Evolutionary conservation across 2,113 vertebrate species (phyloP), one percentile per base, ranked within the genome.

Genomic region (Larimichthys polyactis): DNA sequence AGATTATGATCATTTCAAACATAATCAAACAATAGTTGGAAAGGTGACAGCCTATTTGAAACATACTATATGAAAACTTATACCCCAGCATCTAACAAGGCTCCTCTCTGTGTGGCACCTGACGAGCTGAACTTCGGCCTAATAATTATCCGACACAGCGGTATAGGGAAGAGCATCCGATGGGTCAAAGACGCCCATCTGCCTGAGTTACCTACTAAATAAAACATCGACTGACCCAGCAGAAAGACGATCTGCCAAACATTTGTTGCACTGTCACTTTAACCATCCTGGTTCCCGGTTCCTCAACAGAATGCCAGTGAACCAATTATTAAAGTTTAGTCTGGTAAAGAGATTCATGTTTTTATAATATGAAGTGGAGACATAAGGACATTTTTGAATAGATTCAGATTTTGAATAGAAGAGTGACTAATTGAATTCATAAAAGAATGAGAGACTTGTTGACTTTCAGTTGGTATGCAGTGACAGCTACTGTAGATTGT

Each of bases 151-250:
- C 29, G 2, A 78, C 46, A 83, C 49, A 63, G 75, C 4, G 6
- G 57, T 66, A 66, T 10, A 54, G 24, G 69, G 69, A 74, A 74
- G 52, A 81, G 72, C 32, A 71, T 58, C 69, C 73, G 60, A 36
- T 66, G 81, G 71, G 67, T 75, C 64, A 60, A 79, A 89, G 59
- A 77, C 78, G 84, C 57, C 49, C 36, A 68, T 79, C 62, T 75
- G 67, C 55, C 70, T 75, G 78, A 24, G 78, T 68, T 76, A 79
- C 75, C 58, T 72, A 73, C 65, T 73, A 80, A 86, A 79, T 84
- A 81, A 81, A 79, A 71, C 52, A 84, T 60, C 1, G 17, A 60
- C 81, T 82, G 68, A 88, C 60, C 64, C 63, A 80, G 83, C 40
- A 71, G 32, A 7, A 36, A 67, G 32, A 71, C 78, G 17, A 85